Evolutionary conservation across 1,140 invertebrate genomes (phyloP), one percentile per base, ranked within the genome.

Genomic region (Maconellicoccus hirsutus): DNA sequence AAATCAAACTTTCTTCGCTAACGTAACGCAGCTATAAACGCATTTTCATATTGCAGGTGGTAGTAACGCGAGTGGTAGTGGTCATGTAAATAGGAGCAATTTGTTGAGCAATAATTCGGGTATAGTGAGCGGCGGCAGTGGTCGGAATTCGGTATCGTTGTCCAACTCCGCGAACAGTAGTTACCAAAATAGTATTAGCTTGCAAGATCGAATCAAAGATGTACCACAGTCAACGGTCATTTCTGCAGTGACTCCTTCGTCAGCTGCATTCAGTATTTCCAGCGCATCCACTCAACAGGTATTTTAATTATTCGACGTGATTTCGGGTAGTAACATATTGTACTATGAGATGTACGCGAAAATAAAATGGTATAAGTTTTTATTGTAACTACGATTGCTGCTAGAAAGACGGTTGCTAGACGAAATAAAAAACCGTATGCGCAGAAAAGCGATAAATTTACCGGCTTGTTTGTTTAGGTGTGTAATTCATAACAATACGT

Each of bases 401-500:
- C n/a, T n/a, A n/a, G n/a, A n/a, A n/a, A n/a, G n/a, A n/a, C n/a
- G n/a, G n/a, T n/a, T n/a, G n/a, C n/a, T n/a, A n/a, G n/a, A n/a
- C n/a, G n/a, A n/a, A n/a, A n/a, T n/a, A n/a, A n/a, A n/a, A 12
- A 12, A 33, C 4, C 29, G 12, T 33, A 33, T 33, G 12, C 29
- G 12, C 12, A 33, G 29, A 12, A 33, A 33, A 33, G 29, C 12
- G 12, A 33, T 33, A 33, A 33, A 33, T 33, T 33, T 33, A 3
- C 12, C 12, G 29, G 12, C 4, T 33, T 33, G 29, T 33, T 70
- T 14, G 6, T 66, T 66, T n/a, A 66, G 26, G 12, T 25, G 14
- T 66, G 4, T 66, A n/a, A 66, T 22, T 66, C 23, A 63, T 72
- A 29, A 72, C 71, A 29, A 38, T 72, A n/a, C 39, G 71, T n/a